These are phyloP conservation scores for Oxyruncus cristatus DNA, from an alignment of 2,113 vertebrate genomes.

Conservation along the genomic window DNA sequence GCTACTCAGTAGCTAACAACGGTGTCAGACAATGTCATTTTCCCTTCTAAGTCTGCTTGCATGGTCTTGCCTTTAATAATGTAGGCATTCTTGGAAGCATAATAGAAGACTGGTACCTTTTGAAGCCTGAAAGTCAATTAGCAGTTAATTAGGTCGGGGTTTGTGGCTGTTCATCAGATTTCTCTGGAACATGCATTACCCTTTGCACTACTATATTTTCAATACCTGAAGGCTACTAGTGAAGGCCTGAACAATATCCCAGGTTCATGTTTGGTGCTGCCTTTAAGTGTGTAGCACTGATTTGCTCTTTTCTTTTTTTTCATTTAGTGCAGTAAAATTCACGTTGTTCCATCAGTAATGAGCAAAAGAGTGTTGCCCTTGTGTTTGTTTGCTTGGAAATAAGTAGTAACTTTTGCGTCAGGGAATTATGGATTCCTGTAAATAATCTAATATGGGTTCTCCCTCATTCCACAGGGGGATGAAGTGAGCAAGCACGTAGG, in stretches of 20 bases:
- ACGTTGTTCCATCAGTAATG: neutral
- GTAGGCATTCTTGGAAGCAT: neutral
- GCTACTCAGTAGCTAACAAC: neutral
- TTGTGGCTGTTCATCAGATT: neutral
- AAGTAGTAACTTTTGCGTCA: neutral
- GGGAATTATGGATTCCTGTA: neutral
- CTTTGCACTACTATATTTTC: neutral
- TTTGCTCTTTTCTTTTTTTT: neutral
- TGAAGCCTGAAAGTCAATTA: neutral
- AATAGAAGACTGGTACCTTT: neutral
- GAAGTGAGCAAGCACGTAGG: neutral
- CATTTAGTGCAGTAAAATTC: neutral
- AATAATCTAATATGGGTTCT: neutral
- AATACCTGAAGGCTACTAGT: neutral
- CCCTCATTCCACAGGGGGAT: neutral
- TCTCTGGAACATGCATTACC: neutral
- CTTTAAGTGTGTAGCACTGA: neutral
- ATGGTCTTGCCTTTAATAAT: neutral
- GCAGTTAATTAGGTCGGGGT: neutral
- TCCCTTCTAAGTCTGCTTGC: neutral
- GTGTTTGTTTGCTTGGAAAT: neutral
- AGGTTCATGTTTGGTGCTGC: neutral
- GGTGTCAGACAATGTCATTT: neutral
- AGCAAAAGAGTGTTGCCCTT: neutral
- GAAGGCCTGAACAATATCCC: accelerated